Percentiles rank a stretch among this genome's conserved stretches.
These are phyloP conservation scores for Chalcis sispes DNA, from an alignment of 2,888 invertebrate species.

Conservation along the genomic window DNA sequence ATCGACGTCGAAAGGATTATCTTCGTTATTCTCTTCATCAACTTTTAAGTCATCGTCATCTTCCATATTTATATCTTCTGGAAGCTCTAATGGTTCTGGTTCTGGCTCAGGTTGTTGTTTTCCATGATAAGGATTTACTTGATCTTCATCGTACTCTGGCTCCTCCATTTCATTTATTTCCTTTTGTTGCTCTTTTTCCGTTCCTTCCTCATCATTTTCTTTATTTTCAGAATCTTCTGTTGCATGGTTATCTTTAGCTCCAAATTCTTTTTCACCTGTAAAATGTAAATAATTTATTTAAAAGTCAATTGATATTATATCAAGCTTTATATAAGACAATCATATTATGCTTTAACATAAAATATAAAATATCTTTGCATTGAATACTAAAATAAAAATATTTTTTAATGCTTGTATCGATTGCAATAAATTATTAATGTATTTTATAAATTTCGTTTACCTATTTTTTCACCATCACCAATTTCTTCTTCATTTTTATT, in stretches of 20 bases:
- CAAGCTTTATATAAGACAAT: not conserved
- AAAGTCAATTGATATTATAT: not conserved
- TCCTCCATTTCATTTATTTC: slow-evolving; percentile 92
- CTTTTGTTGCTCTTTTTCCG: slow-evolving; percentile 79
- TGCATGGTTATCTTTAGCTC: slow-evolving; percentile 75
- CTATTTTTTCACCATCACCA: slow-evolving; percentile 85
- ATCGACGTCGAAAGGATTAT: slow-evolving; percentile 92
- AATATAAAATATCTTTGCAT: not conserved
- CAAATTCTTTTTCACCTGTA: slow-evolving; percentile 77
- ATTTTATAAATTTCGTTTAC: slow-evolving; percentile 74
- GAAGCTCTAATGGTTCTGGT: slow-evolving; percentile 91
- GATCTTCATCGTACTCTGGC: slow-evolving; percentile 85
- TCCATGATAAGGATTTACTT: slow-evolving; percentile 89
- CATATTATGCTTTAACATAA: not conserved
- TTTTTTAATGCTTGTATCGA: not conserved
- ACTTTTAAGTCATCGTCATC: slow-evolving; percentile 82
- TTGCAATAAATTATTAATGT: not conserved
- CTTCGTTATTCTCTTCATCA: slow-evolving; percentile 79
- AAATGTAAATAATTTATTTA: not conserved
- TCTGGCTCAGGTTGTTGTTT: slow-evolving; percentile 87
- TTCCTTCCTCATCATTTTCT: slow-evolving; percentile 61
- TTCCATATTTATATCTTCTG: slow-evolving; percentile 90
- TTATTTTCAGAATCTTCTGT: slow-evolving; percentile 54
- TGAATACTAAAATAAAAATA: slow-evolving; percentile 10
- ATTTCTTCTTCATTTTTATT: slow-evolving; percentile 79